Evolutionary conservation across 1,140 invertebrate species (phyloP), one percentile per base, ranked within the genome.

Genomic region (Phenacoccus solenopsis): DNA sequence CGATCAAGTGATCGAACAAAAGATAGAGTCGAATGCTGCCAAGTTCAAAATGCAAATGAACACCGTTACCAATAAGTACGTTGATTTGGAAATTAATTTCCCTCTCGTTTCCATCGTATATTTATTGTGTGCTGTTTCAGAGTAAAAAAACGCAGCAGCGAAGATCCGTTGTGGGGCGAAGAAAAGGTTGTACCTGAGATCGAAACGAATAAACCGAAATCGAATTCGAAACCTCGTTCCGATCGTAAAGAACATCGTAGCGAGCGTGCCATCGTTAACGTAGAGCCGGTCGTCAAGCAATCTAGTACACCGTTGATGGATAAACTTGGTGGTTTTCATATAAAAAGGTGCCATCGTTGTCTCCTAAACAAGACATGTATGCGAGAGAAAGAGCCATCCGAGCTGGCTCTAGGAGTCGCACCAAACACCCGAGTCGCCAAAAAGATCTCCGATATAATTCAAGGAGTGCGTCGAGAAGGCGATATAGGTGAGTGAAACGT

Each of bases 91-190:
- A 4, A 49, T 49, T 16, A 16, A 2, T n/a, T 49, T n/a, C 5
- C 20, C 5, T 2, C 16, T 49, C 38, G 4, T 3, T 9, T 3
- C 3, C 38, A 4, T 49, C 3, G 20, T 49, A 3, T 49, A 9
- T 16, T 49, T 49, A n/a, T 49, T 49, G 13, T 49, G 5, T 68
- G 20, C 25, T 67, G 56, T 5, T 20, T 21, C 28, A 71, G 70
- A 59, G 59, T 69, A 69, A 56, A 71, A 59, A 69, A 69, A 28
- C 35, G 61, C 38, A 71, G 70, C 59, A 71, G 70, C 68, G 56
- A 38, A 4, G 70, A 71, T 25, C 38, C 67, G 12, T 9, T 64
- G 20, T 64, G 49, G 12, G 38, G 49, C 5, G 67, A 28, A 32
- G 30, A 67, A 22, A 10, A 64, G 25, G 16, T 10, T 16, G 12